These are phyloP conservation scores for Oopsacas minuta DNA, from an alignment of 37 sponge, comb jelly and placozoan genomes.

Conservation along the genomic window DNA sequence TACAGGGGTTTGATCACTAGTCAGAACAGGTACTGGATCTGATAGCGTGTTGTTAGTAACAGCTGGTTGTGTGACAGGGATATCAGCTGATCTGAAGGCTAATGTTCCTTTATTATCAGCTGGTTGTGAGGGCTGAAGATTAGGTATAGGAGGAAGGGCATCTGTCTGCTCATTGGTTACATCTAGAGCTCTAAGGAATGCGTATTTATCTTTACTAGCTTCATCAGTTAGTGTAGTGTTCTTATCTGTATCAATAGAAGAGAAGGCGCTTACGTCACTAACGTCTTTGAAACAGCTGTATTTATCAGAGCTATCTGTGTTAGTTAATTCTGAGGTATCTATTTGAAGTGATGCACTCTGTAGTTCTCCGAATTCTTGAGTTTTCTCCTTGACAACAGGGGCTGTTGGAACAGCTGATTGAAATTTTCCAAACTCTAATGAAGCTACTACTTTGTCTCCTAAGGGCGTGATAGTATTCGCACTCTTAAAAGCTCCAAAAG, in stretches of 20 bases:
- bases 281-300: slow-evolving; percentile 10
- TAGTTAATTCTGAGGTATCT: background rate
- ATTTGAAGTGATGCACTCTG: background rate
- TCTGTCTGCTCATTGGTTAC: background rate
- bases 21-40: background rate
- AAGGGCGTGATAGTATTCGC: background rate
- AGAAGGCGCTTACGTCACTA: background rate
- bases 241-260: background rate
- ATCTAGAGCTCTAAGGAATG: background rate
- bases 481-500: background rate
- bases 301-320: background rate
- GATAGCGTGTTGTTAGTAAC: background rate
- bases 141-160: background rate
- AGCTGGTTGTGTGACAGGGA: background rate
- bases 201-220: background rate
- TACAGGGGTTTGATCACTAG: background rate
- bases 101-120: background rate
- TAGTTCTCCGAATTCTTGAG: background rate
- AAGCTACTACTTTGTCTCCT: background rate
- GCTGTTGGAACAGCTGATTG: background rate
- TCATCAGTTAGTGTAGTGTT: background rate
- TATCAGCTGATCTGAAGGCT: background rate
- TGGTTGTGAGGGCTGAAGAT: background rate
- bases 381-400: background rate
- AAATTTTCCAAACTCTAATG: background rate